Evolutionary conservation across 2,113 vertebrate genomes (phyloP), one percentile per base, ranked within the genome.

Genomic region (Myiozetetes cayanensis): DNA sequence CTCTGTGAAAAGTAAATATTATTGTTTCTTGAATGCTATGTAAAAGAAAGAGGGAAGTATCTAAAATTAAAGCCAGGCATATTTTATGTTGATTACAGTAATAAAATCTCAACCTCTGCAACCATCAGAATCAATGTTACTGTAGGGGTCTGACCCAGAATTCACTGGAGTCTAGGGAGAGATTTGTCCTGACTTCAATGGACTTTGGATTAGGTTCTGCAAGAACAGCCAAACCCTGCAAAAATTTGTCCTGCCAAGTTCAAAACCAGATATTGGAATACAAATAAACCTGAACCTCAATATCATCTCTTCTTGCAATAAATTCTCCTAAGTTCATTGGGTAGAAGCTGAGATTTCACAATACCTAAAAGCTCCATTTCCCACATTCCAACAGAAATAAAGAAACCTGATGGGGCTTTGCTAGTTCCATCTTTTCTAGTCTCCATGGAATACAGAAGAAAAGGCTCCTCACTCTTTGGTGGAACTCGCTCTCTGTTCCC

Each of bases 81-180:
- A 93, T 95, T 96, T 96, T 86, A 94, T 52, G 91, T 74, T 94
- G 93, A 94, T 94, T 96, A 75, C 67, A 79, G 93, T 71, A 90
- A 95, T 96, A 97, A 96, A 96, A 97, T 63, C 90, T 90, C 94
- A 94, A 95, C 85, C 89, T 94, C 84, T 95, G 79, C 90, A 93
- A 81, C 84, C 83, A 95, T 75, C 73, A 63, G 90, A 75, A 93
- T 96, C 96, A 89, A 89, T 72, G 85, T 95, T 93, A 86, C 88
- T 96, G 52, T 92, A 94, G 87, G 90, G 88, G 90, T 86, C 87
- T 97, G 94, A 96, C 93, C 90, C 76, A 95, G 92, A 96, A 96
- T 91, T 96, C 95, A 95, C 85, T 96, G 79, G 88, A 96, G 96
- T 90, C 94, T 93, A 39, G 94, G 96, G 93, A 96, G 92, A 93